Evolutionary conservation across 2,113 vertebrate species (phyloP), one percentile per base, ranked within the genome.

Genomic region (Sebastes fasciatus): DNA sequence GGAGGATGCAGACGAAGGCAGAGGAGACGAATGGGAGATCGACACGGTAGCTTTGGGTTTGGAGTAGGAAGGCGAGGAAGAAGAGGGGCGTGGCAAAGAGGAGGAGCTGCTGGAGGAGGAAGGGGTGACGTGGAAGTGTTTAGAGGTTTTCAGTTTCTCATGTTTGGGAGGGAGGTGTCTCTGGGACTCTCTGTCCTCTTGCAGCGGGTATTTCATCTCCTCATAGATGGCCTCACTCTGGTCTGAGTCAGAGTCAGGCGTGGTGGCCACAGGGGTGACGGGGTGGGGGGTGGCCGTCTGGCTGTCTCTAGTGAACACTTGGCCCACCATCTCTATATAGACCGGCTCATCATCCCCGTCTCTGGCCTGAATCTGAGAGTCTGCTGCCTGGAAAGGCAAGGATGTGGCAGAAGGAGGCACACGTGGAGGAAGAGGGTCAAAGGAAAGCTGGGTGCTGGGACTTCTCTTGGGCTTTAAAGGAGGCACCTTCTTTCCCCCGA

Each of bases 251-350:
- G 96, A 97, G 79, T 98, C 97, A 0, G 95, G 95, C 4, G 96
- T 96, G 58, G 95, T 94, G 86, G 88, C 91, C 52, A 94, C 94
- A 1, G 94, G 94, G 5, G 93, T 86, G 74, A 94, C 94, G 0
- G 95, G 94, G 77, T 95, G 95, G 10, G 95, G 94, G 10, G 95
- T 95, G 77, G 90, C 87, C 0, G 93, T 93, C 82, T 94, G 94
- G 73, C 88, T 88, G 81, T 97, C 96, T 77, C 95, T 93, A 78
- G 93, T 96, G 93, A 94, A 97, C 93, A 90, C 97, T 93, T 96
- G 95, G 60, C 97, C 97, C 84, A 98, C 97, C 97, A 98, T 98
- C 92, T 98, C 97, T 1, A 98, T 98, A 86, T 98, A 98, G 55
- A 98, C 97, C 0, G 97, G 97, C 86, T 98, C 97, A 6, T 97